Base-by-base conservation (phyloP, 2,797 vertebrate species). In the Dicrostonyx torquatus region DNA sequence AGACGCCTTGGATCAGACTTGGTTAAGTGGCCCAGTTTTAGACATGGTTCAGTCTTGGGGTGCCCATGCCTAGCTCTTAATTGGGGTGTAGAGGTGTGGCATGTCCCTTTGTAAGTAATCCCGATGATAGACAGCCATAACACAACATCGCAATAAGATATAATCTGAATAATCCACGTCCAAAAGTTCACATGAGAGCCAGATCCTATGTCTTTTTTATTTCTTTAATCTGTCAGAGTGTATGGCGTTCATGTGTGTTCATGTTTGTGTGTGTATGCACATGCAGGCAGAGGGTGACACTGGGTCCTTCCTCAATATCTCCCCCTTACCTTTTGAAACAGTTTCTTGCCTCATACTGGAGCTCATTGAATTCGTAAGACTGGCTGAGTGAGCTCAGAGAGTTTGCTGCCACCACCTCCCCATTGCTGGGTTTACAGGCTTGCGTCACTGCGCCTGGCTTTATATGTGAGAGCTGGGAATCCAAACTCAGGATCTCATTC, bases 51-150 rank as follows among this genome's bases (percentile, higher is more conserved):
- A 48, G 0, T 77, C 50, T 53, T 37, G 31, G 43, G 43, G 26
- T 58, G 37, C 29, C 64, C 6, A 48, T 2, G 68, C 26, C n/a
- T 78, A 60, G 29, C 20, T 89, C 79, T 87, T 68, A 86, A n/a
- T 8, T 17, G 34, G 40, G 48, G 70, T 17, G 4, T 14, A 11
- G 13, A 11, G n/a, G 17, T 45, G 48, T 26, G 43, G 10, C 26
- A 48, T 70, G 26, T 94, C 40, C 31, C 73, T 83, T 77, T 53
- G 6, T 37, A 60, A 26, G 37, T 37, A 50, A 73, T 29, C 53
- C 3, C 24, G 11, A 1, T 66, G 17, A 50, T 1, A 18, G 6
- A 43, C 34, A 72, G 22, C 26, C 17, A 37, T 1, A 0, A 9
- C 1, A 17, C 48, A 75, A 73, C 0, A 45, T 20, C 43, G 5